These are phyloP conservation scores for Hylyphantes graminicola DNA, from an alignment of 1,140 invertebrate species.

Conservation along the genomic window DNA sequence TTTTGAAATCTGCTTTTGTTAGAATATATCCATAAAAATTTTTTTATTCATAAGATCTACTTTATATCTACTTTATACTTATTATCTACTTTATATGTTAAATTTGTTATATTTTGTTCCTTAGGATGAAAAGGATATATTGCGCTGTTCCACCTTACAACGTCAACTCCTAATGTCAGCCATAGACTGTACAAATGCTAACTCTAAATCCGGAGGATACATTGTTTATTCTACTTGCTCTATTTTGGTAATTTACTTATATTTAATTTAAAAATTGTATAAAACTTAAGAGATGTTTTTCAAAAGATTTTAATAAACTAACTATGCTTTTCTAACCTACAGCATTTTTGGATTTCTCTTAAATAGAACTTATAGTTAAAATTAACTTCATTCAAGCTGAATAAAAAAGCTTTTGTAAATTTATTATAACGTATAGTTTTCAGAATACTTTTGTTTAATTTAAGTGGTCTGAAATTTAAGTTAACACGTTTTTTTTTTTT, in stretches of 20 bases:
- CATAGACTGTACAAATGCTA: conserved; percentile 95
- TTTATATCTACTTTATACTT: too few species aligned
- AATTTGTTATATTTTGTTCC: conserved; percentile 21
- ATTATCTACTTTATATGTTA: background rate
- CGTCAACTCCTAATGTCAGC: conserved; percentile 92
- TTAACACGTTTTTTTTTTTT: conserved; percentile 36
- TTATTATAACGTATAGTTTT: background rate
- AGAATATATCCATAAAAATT: background rate
- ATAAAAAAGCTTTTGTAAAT: background rate
- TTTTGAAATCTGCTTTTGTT: background rate
- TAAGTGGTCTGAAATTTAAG: too few species aligned
- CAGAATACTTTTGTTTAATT: background rate
- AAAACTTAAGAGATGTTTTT: too few species aligned
- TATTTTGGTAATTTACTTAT: conserved; percentile 76
- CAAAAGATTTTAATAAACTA: too few species aligned
- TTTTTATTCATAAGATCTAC: conserved; percentile 33
- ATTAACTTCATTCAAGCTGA: background rate
- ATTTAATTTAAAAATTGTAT: background rate
- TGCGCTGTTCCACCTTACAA: conserved; percentile 92
- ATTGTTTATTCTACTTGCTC: conserved; percentile 99
- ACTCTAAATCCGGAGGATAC: conserved; percentile 90
- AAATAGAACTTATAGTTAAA: background rate
- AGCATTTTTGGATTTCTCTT: too few species aligned
- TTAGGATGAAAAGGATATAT: conserved; percentile 88
- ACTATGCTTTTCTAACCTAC: too few species aligned